Conservation (phyloP, 64 coral and sea anemone genomes). For the Pocillopora damicornis region DNA sequence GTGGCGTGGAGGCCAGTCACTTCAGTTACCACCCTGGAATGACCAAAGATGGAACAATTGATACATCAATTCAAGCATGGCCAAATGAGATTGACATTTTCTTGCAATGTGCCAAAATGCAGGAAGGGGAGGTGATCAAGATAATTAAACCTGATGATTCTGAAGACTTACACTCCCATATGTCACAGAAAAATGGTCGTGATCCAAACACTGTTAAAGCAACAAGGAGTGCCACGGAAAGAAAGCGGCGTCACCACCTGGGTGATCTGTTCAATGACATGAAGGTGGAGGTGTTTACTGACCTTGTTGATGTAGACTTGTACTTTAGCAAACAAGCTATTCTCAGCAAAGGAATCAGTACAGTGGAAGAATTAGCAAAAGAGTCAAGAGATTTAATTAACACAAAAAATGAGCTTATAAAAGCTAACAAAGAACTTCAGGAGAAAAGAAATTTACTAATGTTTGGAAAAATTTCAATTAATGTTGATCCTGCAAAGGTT, state of each 20-base stretch:
- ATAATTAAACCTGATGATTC: slow-evolving; percentile 68
- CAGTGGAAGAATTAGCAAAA: slow-evolving; percentile 17
- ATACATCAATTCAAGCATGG: slow-evolving; percentile 75
- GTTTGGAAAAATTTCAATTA: slow-evolving; percentile 29
- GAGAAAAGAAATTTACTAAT: slow-evolving; percentile 34
- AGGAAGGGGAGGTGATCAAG: slow-evolving; percentile 65
- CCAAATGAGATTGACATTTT: slow-evolving; percentile 82
- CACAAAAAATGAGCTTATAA: slow-evolving; percentile 15
- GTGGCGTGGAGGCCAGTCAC: slow-evolving; percentile 41
- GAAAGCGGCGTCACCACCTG: slow-evolving; percentile 67
- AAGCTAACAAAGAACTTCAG: slow-evolving; percentile 50
- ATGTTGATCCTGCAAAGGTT: slow-evolving; percentile 29
- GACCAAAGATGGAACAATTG: slow-evolving; percentile 66
- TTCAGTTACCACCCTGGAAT: slow-evolving; percentile 62
- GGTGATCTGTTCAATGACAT: slow-evolving; percentile 71
- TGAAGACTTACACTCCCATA: slow-evolving; percentile 6
- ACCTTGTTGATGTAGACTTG: slow-evolving; percentile 45
- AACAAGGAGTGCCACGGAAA: slow-evolving; percentile 73
- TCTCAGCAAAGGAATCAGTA: slow-evolving; percentile 64
- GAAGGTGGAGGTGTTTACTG: slow-evolving; percentile 62
- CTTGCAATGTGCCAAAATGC: slow-evolving; percentile 77
- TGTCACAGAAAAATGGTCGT: slow-evolving; percentile 25
- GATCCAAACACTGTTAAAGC: slow-evolving; percentile 64
- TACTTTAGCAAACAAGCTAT: slow-evolving; percentile 88
- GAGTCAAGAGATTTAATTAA: slow-evolving; percentile 23